Evolutionary conservation across 2,888 invertebrate species (phyloP), one percentile per base, ranked within the genome.

Genomic region (Cosmia pyralina): DNA sequence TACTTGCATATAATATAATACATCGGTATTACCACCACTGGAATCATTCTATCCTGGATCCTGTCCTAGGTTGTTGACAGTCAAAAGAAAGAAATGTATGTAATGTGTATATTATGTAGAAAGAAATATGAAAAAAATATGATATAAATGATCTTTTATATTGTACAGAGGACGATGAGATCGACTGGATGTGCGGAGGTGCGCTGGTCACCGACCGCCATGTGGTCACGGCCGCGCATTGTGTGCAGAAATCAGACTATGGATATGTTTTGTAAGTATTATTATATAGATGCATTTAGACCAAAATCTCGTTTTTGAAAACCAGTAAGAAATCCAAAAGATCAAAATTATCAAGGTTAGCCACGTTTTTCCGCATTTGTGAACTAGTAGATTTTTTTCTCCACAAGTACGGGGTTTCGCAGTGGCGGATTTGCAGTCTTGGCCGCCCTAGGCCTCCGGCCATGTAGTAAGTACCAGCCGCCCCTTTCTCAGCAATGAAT

Each of bases 211-310:
- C 95, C 2, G 93, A 95, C 75, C 91, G 92, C 2, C 96, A 96
- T 80, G 92, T 97, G 44, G 82, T 97, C 58, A 97, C 97, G 0
- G 97, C 97, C 0, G 97, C 97, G 0, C 97, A 97, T 85, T 97
- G 97, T 86, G 92, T 97, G 4, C 87, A 89, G 10, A 86, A 88
- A 0, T 83, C 95, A n/a, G 94, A 95, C 58, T 94, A 96, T 28
- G 95, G 94, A 17, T 88, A 86, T 50, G 81, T 88, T 52, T 79
- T 95, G 95, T 95, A 82, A 92, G 94, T 89, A 55, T 15, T 22
- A 2, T 41, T 11, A 17, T 11, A 17, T 34, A 34, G 3, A 58
- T 7, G 28, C 13, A 28, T 63, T 62, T 28, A 58, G 2, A 48
- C 13, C 52, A 8, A 67, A 50, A 55, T 66, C 65, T 77, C 11